Percentiles rank a stretch among this genome's conserved stretches.
Evolutionary conservation across 2,797 vertebrate genomes (phyloP).

Genomic region (Delichon dasypus): DNA sequence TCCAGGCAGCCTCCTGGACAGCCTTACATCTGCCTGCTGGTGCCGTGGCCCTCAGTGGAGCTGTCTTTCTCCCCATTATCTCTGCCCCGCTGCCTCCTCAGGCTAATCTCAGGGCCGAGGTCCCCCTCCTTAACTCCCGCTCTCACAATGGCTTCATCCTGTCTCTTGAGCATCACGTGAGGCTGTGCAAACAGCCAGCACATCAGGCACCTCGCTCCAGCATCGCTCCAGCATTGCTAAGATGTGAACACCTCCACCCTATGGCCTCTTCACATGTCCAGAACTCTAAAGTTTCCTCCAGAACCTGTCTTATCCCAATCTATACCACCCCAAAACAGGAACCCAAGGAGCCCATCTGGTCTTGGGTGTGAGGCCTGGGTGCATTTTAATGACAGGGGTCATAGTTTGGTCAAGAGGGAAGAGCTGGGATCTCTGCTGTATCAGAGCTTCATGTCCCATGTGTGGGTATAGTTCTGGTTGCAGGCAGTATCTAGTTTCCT

Average conservation of each 20-base stretch:
- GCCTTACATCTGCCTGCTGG: neutral
- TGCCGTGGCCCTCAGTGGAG: neutral
- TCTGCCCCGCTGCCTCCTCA: neutral
- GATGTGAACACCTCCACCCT: neutral
- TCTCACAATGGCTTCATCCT: conserved; percentile 31
- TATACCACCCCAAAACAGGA: neutral
- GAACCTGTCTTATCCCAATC: neutral
- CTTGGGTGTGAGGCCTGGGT: neutral
- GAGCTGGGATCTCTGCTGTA: neutral
- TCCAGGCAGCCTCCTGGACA: neutral
- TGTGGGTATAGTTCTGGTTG: neutral
- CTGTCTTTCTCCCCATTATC: neutral
- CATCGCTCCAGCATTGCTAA: neutral
- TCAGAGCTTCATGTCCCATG: neutral
- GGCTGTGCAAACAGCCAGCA: conserved; percentile 32
- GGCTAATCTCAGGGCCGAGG: neutral
- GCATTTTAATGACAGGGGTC: neutral
- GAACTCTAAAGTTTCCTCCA: neutral
- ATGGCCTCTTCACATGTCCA: neutral
- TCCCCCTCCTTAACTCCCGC: neutral
- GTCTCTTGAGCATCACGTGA: conserved; percentile 4
- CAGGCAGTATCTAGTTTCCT: neutral
- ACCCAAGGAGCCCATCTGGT: neutral
- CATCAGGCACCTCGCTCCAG: neutral
- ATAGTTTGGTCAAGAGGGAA: neutral